A percentile compares a stretch with the other conserved stretches of the same genome.
Conservation (phyloP, 2,888 invertebrate genomes). For the Dyspetes luteomarginatus region DNA sequence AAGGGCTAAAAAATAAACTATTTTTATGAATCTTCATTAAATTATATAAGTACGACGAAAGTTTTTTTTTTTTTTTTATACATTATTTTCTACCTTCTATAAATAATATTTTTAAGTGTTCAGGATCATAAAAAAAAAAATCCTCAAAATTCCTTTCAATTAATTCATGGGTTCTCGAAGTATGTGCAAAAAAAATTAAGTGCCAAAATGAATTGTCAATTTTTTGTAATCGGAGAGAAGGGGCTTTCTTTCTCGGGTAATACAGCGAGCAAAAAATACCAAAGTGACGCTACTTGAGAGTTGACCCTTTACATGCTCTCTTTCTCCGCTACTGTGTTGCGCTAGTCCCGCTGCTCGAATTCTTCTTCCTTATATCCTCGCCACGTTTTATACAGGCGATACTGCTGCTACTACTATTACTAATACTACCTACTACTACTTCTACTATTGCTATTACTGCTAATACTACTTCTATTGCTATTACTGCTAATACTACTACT, state of each 20-base stretch:
- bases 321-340: slow-evolving; percentile 50
- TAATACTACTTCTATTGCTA: too few species aligned
- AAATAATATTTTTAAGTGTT: too few species aligned
- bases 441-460: too few species aligned
- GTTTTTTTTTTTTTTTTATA: not conserved
- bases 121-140: too few species aligned
- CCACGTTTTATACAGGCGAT: not conserved
- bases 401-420: slow-evolving; percentile 9
- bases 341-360: slow-evolving; percentile 39
- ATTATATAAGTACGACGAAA: not conserved
- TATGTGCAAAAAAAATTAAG: not conserved
- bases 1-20: too few species aligned
- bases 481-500: too few species aligned
- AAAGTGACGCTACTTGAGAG: slow-evolving; percentile 31
- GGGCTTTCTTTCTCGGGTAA: not conserved
- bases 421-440: not conserved
- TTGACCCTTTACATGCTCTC: slow-evolving; percentile 23
- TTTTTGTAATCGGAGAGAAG: not conserved
- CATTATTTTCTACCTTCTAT: too few species aligned
- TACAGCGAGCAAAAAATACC: slow-evolving; percentile 27
- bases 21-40: not conserved
- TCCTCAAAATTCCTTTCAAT: too few species aligned
- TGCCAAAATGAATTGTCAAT: not conserved
- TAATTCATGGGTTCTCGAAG: not conserved
- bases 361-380: slow-evolving; percentile 46